phyloP scores from a whole-genome alignment of 2,797 vertebrate species.

The Leucoraja ocellata region DNA sequence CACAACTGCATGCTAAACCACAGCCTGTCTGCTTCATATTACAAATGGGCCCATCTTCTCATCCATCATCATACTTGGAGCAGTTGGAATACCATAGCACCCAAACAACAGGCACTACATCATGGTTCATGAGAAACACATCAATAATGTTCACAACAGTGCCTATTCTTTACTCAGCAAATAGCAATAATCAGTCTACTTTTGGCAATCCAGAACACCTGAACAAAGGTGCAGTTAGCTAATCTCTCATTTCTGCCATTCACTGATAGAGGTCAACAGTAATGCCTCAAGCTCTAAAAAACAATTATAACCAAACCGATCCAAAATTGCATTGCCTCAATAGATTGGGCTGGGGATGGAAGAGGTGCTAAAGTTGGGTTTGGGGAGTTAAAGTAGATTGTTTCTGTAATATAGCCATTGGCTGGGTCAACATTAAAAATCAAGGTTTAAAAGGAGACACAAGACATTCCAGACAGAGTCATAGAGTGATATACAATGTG shows the following conservation, averaged over 20 bases:
- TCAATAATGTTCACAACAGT: not conserved
- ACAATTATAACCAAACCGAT: not conserved
- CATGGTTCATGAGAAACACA: not conserved
- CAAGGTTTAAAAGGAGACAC: too few relatives aligned
- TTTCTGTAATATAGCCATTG: not conserved
- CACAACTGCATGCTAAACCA: too few relatives aligned
- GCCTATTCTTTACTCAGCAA: not conserved
- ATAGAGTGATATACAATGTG: too few relatives aligned
- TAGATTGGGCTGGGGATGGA: not conserved
- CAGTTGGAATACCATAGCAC: too few relatives aligned
- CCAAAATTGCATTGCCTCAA: not conserved
- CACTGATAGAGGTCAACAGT: not conserved
- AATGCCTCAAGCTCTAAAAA: not conserved
- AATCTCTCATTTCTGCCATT: not conserved
- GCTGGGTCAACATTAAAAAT: not conserved
- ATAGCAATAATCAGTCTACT: not conserved
- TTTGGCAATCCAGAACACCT: not conserved
- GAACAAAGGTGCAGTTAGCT: not conserved
- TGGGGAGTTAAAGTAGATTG: not conserved
- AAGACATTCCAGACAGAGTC: too few relatives aligned
- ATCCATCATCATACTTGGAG: too few relatives aligned
- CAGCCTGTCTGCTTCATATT: too few relatives aligned
- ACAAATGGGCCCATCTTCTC: too few relatives aligned
- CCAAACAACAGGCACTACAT: too few relatives aligned
- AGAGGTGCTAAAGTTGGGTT: not conserved